These are phyloP conservation scores for Amphipoea oculea DNA, from an alignment of 2,888 invertebrate species.

Conservation along the genomic window DNA sequence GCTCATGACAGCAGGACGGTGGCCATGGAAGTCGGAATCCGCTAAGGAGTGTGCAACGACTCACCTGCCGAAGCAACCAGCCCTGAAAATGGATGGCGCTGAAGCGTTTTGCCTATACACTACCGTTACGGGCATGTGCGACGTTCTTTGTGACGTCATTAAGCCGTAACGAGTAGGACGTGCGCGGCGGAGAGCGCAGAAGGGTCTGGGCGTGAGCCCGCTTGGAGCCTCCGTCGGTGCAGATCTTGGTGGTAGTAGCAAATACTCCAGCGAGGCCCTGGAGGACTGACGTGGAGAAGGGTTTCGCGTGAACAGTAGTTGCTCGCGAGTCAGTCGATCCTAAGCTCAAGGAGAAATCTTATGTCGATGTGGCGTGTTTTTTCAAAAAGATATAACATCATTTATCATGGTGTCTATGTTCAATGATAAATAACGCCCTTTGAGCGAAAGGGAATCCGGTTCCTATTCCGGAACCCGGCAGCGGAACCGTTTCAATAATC, in stretches of 20 bases:
- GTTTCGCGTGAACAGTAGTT: slow-evolving; percentile 88
- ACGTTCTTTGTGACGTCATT: slow-evolving; percentile 71
- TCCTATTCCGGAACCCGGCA: slow-evolving; percentile 91
- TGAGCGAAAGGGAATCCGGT: slow-evolving; percentile 90
- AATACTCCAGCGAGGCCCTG: slow-evolving; percentile 92
- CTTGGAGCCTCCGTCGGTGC: slow-evolving; percentile 89
- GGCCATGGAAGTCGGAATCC: slow-evolving; percentile 57
- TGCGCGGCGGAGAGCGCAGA: slow-evolving; percentile 88
- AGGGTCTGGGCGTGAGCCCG: slow-evolving; percentile 89
- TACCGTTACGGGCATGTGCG: slow-evolving; percentile 80
- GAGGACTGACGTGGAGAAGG: slow-evolving; percentile 91
- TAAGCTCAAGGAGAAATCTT: slow-evolving; percentile 89
- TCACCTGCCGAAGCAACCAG: slow-evolving; percentile 84
- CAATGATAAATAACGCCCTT: slow-evolving; percentile 77
- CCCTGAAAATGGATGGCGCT: slow-evolving; percentile 74
- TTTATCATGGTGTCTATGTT: too few relatives aligned
- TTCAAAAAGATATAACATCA: not conserved
- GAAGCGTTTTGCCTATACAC: slow-evolving; percentile 84
- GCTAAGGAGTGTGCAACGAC: slow-evolving; percentile 85
- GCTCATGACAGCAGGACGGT: slow-evolving; percentile 47
- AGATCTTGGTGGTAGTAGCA: slow-evolving; percentile 94
- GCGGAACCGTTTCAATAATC: slow-evolving; percentile 87
- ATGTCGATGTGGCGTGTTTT: slow-evolving; percentile 79
- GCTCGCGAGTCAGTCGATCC: slow-evolving; percentile 90
- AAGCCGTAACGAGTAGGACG: slow-evolving; percentile 92